Evolutionary conservation across 1,140 invertebrate species (phyloP).

Genomic region (Propsilocerus akamusi): DNA sequence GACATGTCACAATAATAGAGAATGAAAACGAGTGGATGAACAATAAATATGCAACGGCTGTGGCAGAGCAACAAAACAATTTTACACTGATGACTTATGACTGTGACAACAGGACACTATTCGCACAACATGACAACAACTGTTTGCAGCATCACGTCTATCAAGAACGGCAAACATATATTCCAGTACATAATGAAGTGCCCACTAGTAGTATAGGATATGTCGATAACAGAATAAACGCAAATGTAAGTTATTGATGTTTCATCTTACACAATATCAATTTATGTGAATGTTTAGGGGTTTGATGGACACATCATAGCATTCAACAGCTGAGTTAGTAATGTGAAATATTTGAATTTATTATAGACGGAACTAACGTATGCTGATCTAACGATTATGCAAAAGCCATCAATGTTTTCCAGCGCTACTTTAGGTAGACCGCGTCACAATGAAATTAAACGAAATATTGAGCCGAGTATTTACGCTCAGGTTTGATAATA

Average conservation of each 20-base stretch:
- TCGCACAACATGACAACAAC: background rate
- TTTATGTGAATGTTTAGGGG: background rate
- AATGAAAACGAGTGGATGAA: conserved; percentile 7
- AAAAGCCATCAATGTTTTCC: conserved; percentile 26
- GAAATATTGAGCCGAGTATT: conserved; percentile 30
- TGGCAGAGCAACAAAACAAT: conserved; percentile 2
- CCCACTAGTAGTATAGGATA: conserved; percentile 2
- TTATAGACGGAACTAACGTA: conserved; percentile 33
- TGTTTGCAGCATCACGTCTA: conserved; percentile 1
- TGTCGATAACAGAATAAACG: conserved; percentile 6
- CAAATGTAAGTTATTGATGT: background rate
- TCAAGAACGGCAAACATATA: background rate
- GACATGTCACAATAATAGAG: too few relatives aligned
- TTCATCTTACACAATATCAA: background rate
- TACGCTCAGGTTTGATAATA: conserved; percentile 39
- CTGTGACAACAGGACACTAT: background rate
- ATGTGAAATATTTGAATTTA: too few relatives aligned
- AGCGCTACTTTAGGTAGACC: conserved; percentile 29
- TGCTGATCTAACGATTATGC: conserved; percentile 31
- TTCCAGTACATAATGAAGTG: conserved; percentile 2
- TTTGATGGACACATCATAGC: too few relatives aligned
- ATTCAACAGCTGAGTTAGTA: too few relatives aligned
- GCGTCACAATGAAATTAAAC: conserved; percentile 25
- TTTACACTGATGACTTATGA: background rate
- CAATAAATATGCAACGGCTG: conserved; percentile 5